A percentile compares a stretch with the other conserved stretches of the same genome.
Conservation (phyloP, 2,888 invertebrate genomes). For the Spatulosminthurus flaviceps region DNA sequence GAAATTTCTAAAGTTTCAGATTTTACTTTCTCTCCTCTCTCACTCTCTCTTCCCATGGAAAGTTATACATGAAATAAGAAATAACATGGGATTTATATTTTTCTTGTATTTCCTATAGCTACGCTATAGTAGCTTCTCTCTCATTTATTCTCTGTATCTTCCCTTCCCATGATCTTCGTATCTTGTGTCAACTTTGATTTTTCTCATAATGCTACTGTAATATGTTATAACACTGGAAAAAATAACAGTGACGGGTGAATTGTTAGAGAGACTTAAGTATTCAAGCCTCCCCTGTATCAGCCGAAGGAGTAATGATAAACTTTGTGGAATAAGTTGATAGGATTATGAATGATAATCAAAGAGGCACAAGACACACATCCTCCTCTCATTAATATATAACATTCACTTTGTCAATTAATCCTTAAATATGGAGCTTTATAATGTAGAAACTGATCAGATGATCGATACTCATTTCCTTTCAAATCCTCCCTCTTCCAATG, state of each 20-base stretch:
- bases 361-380: too few relatives aligned
- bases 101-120: neutral
- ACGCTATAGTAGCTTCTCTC: too few relatives aligned
- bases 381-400: neutral
- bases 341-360: conserved; percentile 7
- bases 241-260: neutral
- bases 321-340: neutral
- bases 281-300: neutral
- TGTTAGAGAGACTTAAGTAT: neutral
- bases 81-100: conserved; percentile 18
- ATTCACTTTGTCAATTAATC: too few relatives aligned
- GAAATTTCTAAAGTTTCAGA: conserved; percentile 29
- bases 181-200: conserved; percentile 57
- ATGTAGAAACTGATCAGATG: neutral
- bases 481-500: neutral
- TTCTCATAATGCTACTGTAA: conserved; percentile 37
- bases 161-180: too few relatives aligned
- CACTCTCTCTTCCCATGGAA: too few relatives aligned
- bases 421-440: neutral
- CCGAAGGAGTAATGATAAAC: neutral
- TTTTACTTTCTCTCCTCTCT: neutral
- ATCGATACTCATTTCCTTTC: neutral
- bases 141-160: neutral
- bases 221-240: neutral
- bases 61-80: neutral